These are phyloP conservation scores for Indicator maculatus DNA, from an alignment of 2,113 vertebrate genomes.

Conservation along the genomic window DNA sequence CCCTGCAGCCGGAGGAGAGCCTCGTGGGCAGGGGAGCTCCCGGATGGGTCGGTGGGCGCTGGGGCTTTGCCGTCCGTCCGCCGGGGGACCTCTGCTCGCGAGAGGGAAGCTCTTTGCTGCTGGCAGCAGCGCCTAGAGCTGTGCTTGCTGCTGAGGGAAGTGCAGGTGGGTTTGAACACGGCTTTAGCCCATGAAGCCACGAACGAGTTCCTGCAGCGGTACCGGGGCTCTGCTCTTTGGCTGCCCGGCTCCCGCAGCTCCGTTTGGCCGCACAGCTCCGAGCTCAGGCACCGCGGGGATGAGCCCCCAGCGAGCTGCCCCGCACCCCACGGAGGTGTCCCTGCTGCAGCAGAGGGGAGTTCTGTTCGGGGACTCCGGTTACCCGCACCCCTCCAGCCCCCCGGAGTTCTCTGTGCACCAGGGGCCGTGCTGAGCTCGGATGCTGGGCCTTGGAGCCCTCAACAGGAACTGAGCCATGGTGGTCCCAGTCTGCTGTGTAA, in stretches of 20 bases:
- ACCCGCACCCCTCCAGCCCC: accelerated
- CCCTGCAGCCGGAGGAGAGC: neutral
- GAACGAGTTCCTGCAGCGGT: accelerated
- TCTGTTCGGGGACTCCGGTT: accelerated
- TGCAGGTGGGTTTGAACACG: accelerated
- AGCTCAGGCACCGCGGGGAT: neutral
- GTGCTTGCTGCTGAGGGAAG: accelerated
- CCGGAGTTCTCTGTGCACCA: accelerated
- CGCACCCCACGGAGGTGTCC: accelerated
- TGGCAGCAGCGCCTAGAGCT: accelerated
- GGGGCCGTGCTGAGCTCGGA: accelerated
- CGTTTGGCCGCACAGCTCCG: accelerated
- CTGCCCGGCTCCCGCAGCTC: accelerated
- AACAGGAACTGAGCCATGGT: accelerated
- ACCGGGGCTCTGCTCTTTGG: accelerated
- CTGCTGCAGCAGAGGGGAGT: neutral
- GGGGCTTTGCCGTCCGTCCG: too few species aligned
- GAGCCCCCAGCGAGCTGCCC: accelerated
- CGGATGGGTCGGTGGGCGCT: too few species aligned
- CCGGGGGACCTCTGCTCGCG: neutral
- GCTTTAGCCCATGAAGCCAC: accelerated
- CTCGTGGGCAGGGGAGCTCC: neutral
- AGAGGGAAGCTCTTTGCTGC: accelerated
- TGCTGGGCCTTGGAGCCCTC: too few species aligned
- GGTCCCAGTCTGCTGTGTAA: neutral